phyloP scores from a whole-genome alignment of 2,797 vertebrate genomes.

The Crocodylus rhombifer region DNA sequence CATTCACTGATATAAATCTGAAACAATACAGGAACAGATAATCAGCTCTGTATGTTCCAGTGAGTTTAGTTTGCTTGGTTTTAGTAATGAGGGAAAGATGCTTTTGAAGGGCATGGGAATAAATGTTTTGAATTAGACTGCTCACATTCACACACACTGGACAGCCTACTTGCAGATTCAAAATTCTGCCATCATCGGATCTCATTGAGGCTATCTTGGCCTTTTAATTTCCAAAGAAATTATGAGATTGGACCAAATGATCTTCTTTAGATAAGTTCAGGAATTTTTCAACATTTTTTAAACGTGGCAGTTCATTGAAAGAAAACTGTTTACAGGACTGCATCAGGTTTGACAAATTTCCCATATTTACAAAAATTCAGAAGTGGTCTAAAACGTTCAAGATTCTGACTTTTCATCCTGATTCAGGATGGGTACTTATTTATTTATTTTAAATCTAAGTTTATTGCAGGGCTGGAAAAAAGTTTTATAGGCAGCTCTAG shows the following conservation, averaged over 20 bases:
- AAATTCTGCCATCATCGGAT: neutral
- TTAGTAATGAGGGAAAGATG: neutral
- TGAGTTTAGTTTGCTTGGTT: neutral
- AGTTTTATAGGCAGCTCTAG: neutral
- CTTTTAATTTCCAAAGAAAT: neutral
- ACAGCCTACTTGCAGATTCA: neutral
- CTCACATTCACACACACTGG: neutral
- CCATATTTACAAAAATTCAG: too few relatives aligned
- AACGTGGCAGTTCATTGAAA: neutral
- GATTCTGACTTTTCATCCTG: neutral
- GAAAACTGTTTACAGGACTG: neutral
- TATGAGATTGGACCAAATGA: neutral
- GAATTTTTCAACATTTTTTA: neutral
- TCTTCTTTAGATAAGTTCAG: neutral
- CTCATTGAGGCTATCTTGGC: neutral
- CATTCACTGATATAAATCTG: slow-evolving; percentile 23
- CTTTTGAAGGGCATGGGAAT: neutral
- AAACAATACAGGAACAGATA: neutral
- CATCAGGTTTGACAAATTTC: neutral
- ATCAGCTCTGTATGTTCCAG: neutral
- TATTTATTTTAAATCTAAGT: neutral
- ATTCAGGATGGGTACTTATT: neutral
- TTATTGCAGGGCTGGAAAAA: neutral
- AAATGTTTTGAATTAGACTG: neutral
- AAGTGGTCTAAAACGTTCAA: neutral